Evolutionary conservation across 2,113 vertebrate genomes (phyloP).

Genomic region (Rostratula benghalensis): DNA sequence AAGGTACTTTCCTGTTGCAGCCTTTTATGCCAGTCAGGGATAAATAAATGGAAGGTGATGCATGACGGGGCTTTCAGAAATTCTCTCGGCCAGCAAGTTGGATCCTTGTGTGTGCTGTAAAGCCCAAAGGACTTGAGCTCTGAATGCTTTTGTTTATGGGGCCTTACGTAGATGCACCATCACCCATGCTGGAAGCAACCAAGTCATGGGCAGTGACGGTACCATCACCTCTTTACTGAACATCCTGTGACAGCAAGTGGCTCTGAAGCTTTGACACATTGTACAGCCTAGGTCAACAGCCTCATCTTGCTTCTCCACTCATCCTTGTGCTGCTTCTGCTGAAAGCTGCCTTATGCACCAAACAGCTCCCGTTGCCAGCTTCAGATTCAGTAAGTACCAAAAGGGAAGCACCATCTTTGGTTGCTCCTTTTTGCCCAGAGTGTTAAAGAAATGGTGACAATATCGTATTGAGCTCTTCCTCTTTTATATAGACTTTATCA

Average conservation of each 20-base stretch:
- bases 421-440: background rate
- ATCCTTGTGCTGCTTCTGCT: background rate
- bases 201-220: background rate
- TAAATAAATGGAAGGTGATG: background rate
- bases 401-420: background rate
- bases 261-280: background rate
- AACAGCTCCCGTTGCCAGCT: background rate
- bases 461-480: background rate
- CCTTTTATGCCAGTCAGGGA: background rate
- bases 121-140: background rate
- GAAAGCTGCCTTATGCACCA: background rate
- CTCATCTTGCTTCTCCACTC: background rate
- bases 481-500: background rate
- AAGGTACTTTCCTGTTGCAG: background rate
- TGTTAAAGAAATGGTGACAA: background rate
- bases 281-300: background rate
- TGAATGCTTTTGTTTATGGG: background rate
- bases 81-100: background rate
- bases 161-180: rapidly evolving
- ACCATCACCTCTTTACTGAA: background rate
- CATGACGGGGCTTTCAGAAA: background rate
- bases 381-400: background rate
- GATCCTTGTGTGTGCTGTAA: rapidly evolving
- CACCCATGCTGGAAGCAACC: background rate
- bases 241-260: background rate